phyloP scores from a whole-genome alignment of 2,888 invertebrate genomes.

The Argyresthia albistria region DNA sequence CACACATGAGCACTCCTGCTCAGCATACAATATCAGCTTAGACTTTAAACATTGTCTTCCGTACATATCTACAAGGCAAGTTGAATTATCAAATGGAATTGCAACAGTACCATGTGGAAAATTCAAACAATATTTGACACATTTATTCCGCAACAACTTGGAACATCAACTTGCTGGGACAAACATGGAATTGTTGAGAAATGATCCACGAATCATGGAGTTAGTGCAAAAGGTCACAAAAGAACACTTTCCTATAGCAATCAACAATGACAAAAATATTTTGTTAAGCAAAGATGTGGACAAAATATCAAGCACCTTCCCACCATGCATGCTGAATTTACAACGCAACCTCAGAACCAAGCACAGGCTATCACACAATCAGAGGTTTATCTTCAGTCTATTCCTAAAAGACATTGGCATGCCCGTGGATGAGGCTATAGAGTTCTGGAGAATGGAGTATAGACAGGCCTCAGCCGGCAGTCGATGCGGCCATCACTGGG shows the following conservation, averaged over 20 bases:
- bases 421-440: conserved; percentile 74
- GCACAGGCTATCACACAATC: conserved; percentile 77
- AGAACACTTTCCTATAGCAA: conserved; percentile 19
- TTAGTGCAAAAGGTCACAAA: conserved; percentile 31
- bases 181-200: conserved; percentile 27
- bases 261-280: conserved; percentile 13
- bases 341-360: conserved; percentile 61
- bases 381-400: conserved; percentile 76
- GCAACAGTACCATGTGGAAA: conserved; percentile 67
- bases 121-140: conserved; percentile 64
- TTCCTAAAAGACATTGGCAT: conserved; percentile 82
- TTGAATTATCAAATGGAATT: conserved; percentile 62
- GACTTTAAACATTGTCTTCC: conserved; percentile 69
- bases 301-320: conserved; percentile 52
- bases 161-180: conserved; percentile 32
- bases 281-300: conserved; percentile 53
- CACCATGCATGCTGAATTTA: conserved; percentile 78
- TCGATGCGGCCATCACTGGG: conserved; percentile 76
- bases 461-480: conserved; percentile 50
- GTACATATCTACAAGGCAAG: conserved; percentile 64
- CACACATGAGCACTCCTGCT: conserved; percentile 29
- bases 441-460: conserved; percentile 78
- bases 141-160: conserved; percentile 60
- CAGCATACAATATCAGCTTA: conserved; percentile 41
- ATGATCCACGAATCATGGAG: conserved; percentile 45